Base-by-base conservation (phyloP, 2,888 invertebrate species). In the Drosophila dives region DNA sequence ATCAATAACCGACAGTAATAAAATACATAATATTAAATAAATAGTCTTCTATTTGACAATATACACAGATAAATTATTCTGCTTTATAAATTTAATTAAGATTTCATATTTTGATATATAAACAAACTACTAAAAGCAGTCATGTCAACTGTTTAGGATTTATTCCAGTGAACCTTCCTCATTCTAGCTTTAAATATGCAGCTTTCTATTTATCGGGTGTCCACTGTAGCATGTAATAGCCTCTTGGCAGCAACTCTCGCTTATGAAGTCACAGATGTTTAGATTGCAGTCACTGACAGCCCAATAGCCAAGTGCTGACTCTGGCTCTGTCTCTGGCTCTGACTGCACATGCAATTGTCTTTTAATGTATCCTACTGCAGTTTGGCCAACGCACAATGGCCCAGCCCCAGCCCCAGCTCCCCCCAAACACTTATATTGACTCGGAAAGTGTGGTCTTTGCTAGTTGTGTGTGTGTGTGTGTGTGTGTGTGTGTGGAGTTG, bases 321-420 rank as follows among this genome's bases (percentile, higher is more conserved):
- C 29, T 29, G 29, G 29, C 6, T 29, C 29, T 29, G 29, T 5
- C 29, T 29, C 29, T 29, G 29, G 6, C 29, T 29, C 29, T 29
- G 29, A 29, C 29, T 29, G 45, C 71, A 53, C 49, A 77, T 64
- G 72, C 82, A 86, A 86, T 84, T 85, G 80, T 80, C 76, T 84
- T 74, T 80, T 72, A 80, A 80, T 82, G 62, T 79, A 73, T 76
- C 77, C 72, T 71, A 77, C 53, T 58, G 55, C 61, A 55, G 75
- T 67, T 50, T 62, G 38, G 53, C 65, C 77, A 84, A 85, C 85
- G 85, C 85, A 85, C 85, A 86, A 82, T 82, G 76, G 67, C 76
- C 80, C 70, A 68, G 62, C 63, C 76, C 80, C 70, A 68, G 62
- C 63, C 76, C 50, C 74, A 61, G 64, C 45, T 23, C 49, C 23